Evolutionary conservation across 2,113 vertebrate species (phyloP).

Genomic region (Amia ocellicauda): DNA sequence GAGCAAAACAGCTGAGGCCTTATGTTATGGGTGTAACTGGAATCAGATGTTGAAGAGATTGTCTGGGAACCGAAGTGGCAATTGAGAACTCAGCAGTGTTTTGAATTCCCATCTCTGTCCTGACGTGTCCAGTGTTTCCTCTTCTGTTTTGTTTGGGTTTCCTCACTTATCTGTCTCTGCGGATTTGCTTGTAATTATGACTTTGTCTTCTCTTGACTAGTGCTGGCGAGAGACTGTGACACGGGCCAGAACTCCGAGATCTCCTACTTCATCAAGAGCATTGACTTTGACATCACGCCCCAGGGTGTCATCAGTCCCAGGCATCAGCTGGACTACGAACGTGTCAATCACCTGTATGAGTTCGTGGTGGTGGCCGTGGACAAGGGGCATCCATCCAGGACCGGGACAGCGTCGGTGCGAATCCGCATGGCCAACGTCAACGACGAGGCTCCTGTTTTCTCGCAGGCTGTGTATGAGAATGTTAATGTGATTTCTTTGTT

Average conservation of each 20-base stretch:
- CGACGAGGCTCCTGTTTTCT: slow-evolving; percentile 80
- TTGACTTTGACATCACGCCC: slow-evolving; percentile 73
- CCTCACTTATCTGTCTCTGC: neutral
- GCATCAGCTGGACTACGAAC: slow-evolving; percentile 77
- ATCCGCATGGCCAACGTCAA: slow-evolving; percentile 77
- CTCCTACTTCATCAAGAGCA: slow-evolving; percentile 74
- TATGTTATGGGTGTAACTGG: too few species aligned
- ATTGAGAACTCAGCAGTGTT: too few species aligned
- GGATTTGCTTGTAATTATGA: neutral
- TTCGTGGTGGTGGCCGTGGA: slow-evolving; percentile 83
- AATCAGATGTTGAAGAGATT: too few species aligned
- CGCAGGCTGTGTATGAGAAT: slow-evolving; percentile 71
- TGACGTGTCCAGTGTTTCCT: neutral
- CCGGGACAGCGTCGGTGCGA: slow-evolving; percentile 77
- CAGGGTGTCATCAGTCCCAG: slow-evolving; percentile 74
- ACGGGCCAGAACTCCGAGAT: slow-evolving; percentile 77
- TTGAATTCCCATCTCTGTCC: too few species aligned
- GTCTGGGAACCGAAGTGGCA: too few species aligned
- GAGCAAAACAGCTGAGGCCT: too few species aligned
- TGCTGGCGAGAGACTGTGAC: slow-evolving; percentile 82
- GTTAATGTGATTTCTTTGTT: too few species aligned
- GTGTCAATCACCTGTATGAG: slow-evolving; percentile 81
- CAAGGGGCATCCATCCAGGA: slow-evolving; percentile 71
- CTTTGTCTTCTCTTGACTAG: slow-evolving; percentile 45
- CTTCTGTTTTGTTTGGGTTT: neutral